phyloP scores from a whole-genome alignment of 2,113 vertebrate genomes.

The Paradisaea rubra region DNA sequence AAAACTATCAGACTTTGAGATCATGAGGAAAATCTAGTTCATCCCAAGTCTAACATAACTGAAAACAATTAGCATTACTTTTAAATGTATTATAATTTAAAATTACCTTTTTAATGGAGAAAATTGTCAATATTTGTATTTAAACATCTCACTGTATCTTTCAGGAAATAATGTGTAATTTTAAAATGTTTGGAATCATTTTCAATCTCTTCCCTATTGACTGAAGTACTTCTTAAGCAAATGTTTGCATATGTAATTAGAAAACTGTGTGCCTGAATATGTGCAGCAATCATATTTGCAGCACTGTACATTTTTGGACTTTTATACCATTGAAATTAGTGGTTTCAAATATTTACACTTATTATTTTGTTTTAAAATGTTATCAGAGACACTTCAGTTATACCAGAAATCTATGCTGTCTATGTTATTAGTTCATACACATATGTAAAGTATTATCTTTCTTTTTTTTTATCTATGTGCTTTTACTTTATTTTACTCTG shows the following conservation, averaged over 20 bases:
- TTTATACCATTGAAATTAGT: not conserved
- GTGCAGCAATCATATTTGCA: not conserved
- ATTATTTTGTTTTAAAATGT: not conserved
- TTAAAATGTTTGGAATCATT: not conserved
- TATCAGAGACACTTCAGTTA: not conserved
- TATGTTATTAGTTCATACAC: not conserved
- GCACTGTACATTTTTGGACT: not conserved
- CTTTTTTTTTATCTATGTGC: not conserved
- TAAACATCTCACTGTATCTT: not conserved
- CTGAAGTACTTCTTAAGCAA: conserved; percentile 30
- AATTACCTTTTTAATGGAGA: not conserved
- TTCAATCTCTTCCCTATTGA: not conserved
- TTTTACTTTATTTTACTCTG: not conserved
- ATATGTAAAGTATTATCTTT: not conserved
- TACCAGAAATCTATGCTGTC: not conserved
- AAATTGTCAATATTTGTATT: not conserved
- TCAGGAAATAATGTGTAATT: not conserved
- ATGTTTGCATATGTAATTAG: conserved; percentile 22
- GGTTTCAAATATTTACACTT: not conserved
- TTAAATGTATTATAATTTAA: not conserved
- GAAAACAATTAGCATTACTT: not conserved
- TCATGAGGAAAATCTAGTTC: not conserved
- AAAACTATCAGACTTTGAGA: not conserved
- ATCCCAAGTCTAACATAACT: not conserved
- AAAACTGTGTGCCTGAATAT: not conserved